These are phyloP conservation scores for Acanthornis magna DNA, from an alignment of 2,797 vertebrate species.

Conservation along the genomic window DNA sequence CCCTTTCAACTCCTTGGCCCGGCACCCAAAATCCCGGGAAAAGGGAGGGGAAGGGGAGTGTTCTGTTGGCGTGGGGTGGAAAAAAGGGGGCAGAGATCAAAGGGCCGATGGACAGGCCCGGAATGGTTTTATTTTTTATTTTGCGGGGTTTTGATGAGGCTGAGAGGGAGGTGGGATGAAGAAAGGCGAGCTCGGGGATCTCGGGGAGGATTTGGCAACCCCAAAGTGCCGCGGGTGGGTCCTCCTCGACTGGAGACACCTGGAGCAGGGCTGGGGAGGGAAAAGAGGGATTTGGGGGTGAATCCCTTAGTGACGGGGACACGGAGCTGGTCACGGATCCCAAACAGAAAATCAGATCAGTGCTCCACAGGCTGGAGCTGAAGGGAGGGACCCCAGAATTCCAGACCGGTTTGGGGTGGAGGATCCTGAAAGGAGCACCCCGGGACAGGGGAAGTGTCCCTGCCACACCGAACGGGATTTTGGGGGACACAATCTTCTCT, in stretches of 20 bases:
- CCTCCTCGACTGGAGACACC: background rate
- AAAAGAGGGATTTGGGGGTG: background rate
- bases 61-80: background rate
- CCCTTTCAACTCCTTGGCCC: background rate
- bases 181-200: background rate
- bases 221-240: background rate
- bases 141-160: background rate
- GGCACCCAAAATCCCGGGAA: background rate
- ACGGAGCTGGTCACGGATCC: background rate
- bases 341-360: background rate
- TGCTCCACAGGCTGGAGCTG: fast-evolving
- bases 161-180: background rate
- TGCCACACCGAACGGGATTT: too few species aligned
- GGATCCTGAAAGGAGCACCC: too few species aligned
- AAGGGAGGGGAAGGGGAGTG: slow-evolving; percentile 11
- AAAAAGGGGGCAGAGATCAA: slow-evolving; percentile 23
- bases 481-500: too few species aligned
- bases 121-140: background rate
- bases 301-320: background rate
- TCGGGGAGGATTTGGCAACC: background rate
- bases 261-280: background rate
- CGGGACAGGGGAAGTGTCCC: too few species aligned
- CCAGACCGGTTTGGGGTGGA: background rate
- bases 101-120: slow-evolving; percentile 25
- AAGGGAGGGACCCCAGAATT: background rate